Evolutionary conservation across 1,140 invertebrate species (phyloP).

Genomic region (Solen grandis): DNA sequence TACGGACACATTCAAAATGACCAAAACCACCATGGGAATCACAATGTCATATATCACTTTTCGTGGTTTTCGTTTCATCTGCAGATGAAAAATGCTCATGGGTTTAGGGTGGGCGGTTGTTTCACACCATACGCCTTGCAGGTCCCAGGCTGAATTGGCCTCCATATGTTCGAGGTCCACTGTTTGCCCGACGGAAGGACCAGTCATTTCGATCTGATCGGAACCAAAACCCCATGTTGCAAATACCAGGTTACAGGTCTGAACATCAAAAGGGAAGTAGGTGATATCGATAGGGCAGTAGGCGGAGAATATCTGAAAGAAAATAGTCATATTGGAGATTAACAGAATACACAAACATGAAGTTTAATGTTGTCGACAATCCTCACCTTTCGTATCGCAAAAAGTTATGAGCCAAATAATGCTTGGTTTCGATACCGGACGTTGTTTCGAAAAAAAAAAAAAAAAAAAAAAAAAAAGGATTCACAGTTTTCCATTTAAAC

Average conservation of each 20-base stretch:
- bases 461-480: no score
- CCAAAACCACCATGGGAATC: background rate
- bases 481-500: no score
- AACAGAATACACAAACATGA: no score
- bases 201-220: background rate
- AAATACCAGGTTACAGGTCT: slow-evolving; percentile 19
- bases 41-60: background rate
- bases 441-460: no score
- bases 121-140: background rate
- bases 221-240: slow-evolving; percentile 27
- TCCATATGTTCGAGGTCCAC: background rate
- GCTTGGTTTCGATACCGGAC: no score
- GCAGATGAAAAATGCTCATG: slow-evolving; percentile 3
- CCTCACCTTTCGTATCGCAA: no score
- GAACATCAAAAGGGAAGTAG: slow-evolving; percentile 5
- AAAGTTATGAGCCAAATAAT: no score
- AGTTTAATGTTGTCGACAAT: no score
- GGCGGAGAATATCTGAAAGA: background rate
- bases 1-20: background rate
- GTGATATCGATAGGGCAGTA: slow-evolving; percentile 27
- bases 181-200: background rate
- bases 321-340: no score
- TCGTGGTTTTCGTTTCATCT: slow-evolving; percentile 1
- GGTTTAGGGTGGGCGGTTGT: background rate
- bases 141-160: slow-evolving; percentile 12